Evolutionary conservation across 2,888 invertebrate species (phyloP).

Genomic region (Lithophane leautieri): DNA sequence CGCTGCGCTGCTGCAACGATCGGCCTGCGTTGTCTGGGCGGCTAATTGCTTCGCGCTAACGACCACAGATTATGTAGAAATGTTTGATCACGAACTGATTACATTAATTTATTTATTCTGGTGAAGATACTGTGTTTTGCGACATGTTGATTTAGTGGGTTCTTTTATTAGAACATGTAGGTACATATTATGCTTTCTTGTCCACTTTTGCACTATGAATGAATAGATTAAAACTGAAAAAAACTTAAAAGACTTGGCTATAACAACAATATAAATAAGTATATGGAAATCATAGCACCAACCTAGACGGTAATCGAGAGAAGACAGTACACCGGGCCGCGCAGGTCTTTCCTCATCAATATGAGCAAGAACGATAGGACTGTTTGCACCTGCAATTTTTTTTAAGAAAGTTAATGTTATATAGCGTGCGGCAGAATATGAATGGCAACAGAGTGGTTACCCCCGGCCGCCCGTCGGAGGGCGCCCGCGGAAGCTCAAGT

Average conservation of each 20-base stretch:
- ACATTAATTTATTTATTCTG: conserved; percentile 53
- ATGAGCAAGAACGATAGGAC: background rate
- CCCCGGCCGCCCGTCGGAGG: no score
- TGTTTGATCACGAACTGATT: conserved; percentile 55
- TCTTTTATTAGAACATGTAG: conserved; percentile 26
- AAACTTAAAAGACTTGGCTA: background rate
- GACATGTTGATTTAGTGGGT: conserved; percentile 31
- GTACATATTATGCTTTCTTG: conserved; percentile 6
- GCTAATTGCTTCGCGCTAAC: conserved; percentile 38
- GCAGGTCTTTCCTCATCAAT: background rate
- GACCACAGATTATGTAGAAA: conserved; percentile 42
- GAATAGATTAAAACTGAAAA: background rate
- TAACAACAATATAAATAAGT: background rate
- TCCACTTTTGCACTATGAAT: background rate
- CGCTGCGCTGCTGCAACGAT: conserved; percentile 42
- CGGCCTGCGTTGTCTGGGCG: conserved; percentile 20
- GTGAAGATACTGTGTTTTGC: conserved; percentile 30
- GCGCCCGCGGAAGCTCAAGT: background rate
- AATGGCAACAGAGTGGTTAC: background rate
- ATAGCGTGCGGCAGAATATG: background rate
- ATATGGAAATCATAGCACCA: background rate
- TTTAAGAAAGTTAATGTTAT: background rate
- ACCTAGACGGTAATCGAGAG: no score
- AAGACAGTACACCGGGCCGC: no score
- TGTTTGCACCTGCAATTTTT: background rate